Evolutionary conservation across 2,888 invertebrate species (phyloP), one percentile per base, ranked within the genome.

Genomic region (Invenusta paracnida): DNA sequence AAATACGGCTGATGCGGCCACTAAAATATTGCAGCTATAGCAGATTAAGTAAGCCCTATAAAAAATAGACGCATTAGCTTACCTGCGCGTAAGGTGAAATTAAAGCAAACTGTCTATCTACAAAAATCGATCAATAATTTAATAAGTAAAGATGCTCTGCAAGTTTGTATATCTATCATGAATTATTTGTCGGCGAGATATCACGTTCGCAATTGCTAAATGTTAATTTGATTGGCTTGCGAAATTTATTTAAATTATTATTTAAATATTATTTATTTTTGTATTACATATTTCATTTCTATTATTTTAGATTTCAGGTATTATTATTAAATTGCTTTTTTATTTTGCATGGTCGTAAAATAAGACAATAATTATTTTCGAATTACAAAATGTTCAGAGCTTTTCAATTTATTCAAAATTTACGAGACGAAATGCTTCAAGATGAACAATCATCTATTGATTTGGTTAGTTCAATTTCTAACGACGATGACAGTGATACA

Each of bases 361-460:
- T 23, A 73, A 73, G 73, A n/a, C n/a, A n/a, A n/a, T n/a, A n/a
- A n/a, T n/a, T n/a, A n/a, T n/a, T n/a, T n/a, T n/a, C n/a, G 25
- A n/a, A n/a, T 73, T 73, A 73, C 73, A 73, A 73, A 23, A 73
- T 73, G 73, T 73, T 73, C 73, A 73, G 73, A 73, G 73, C 73
- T 48, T 48, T 48, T 48, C 48, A 48, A 48, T 48, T 48, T 48
- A 48, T 48, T 48, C 48, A 48, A 11, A 48, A 48, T 48, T 48
- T 48, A 48, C 5, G 48, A 48, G 48, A 48, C 48, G 48, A 48
- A 48, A 48, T 48, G 48, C 48, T 48, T 48, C 48, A 48, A 48
- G 48, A 48, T 48, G 48, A 48, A 48, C 5, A 48, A 48, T 48
- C 48, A 17, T 48, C 48, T 48, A 48, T 48, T 48, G 48, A 48